Conservation (phyloP, 2,797 vertebrate genomes). For the Thaleichthys pacificus region DNA sequence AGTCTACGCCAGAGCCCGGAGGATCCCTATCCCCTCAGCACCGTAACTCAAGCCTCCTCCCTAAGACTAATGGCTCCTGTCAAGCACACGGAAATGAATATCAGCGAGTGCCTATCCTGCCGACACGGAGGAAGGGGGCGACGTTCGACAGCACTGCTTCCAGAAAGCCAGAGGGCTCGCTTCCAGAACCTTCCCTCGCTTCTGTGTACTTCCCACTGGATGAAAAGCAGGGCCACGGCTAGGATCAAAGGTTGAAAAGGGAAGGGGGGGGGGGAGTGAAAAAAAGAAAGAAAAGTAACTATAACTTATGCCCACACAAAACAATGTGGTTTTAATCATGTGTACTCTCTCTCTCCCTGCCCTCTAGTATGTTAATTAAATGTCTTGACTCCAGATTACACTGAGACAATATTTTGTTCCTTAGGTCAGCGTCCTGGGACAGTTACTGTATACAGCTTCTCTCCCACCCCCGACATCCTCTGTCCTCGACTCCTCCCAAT, state of each 20-base stretch:
- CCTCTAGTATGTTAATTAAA: slow-evolving; percentile 65
- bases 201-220: slow-evolving; percentile 13
- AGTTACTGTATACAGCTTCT: slow-evolving; percentile 31
- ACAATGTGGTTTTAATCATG: slow-evolving; percentile 65
- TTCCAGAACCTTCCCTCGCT: slow-evolving; percentile 37
- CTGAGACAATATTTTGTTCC: slow-evolving; percentile 59
- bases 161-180: background rate
- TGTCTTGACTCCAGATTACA: slow-evolving; percentile 66
- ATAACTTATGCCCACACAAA: slow-evolving; percentile 55
- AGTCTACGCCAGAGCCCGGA: slow-evolving; percentile 23
- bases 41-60: slow-evolving; percentile 61
- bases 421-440: slow-evolving; percentile 53
- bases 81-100: slow-evolving; percentile 62
- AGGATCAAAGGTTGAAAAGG: slow-evolving; percentile 14
- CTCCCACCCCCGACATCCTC: background rate
- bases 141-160: slow-evolving; percentile 24
- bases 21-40: slow-evolving; percentile 47
- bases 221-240: slow-evolving; percentile 2
- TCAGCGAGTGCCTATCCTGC: slow-evolving; percentile 39
- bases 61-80: slow-evolving; percentile 63
- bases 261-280: no score
- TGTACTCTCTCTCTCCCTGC: slow-evolving; percentile 44
- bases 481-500: slow-evolving; percentile 16
- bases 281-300: slow-evolving; percentile 27
- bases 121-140: slow-evolving; percentile 31